Evolutionary conservation across 1,140 invertebrate genomes (phyloP).

Genomic region (Drusus annulatus): DNA sequence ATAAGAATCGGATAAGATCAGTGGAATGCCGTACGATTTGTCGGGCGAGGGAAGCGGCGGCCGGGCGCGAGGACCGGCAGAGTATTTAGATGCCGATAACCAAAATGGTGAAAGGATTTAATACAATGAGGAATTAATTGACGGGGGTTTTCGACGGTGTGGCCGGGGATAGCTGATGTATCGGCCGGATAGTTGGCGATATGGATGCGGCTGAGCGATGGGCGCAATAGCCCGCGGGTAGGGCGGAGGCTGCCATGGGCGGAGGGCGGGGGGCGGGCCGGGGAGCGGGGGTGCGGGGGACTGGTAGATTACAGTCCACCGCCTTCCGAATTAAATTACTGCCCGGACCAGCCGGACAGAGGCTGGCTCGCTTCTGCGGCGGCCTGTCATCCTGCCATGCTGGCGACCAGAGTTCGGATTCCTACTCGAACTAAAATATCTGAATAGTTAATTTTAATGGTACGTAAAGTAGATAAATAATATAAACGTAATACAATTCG

Average conservation of each 20-base stretch:
- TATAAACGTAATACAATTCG: too few species aligned
- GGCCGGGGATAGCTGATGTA: neutral
- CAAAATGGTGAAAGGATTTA: too few species aligned
- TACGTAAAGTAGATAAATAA: too few species aligned
- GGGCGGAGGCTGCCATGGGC: conserved; percentile 25
- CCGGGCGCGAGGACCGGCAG: neutral
- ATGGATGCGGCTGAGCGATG: conserved; percentile 28
- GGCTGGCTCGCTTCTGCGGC: neutral
- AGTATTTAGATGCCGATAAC: too few species aligned
- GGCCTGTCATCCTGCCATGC: neutral
- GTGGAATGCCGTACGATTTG: conserved; percentile 53
- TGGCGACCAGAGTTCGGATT: neutral
- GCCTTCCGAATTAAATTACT: conserved; percentile 59
- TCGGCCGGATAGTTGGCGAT: neutral
- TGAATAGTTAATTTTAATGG: too few species aligned
- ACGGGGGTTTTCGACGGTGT: neutral
- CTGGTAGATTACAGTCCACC: conserved; percentile 57
- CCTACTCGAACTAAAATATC: too few species aligned
- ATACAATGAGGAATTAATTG: neutral
- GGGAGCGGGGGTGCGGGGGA: conserved; percentile 32
- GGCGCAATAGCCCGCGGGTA: conserved; percentile 20
- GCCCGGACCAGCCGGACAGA: conserved; percentile 7
- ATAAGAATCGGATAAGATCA: conserved; percentile 53
- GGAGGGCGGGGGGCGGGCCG: neutral
- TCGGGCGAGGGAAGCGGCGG: conserved; percentile 15